phyloP scores from a whole-genome alignment of 2,888 invertebrate species.

The Plebejus argus region DNA sequence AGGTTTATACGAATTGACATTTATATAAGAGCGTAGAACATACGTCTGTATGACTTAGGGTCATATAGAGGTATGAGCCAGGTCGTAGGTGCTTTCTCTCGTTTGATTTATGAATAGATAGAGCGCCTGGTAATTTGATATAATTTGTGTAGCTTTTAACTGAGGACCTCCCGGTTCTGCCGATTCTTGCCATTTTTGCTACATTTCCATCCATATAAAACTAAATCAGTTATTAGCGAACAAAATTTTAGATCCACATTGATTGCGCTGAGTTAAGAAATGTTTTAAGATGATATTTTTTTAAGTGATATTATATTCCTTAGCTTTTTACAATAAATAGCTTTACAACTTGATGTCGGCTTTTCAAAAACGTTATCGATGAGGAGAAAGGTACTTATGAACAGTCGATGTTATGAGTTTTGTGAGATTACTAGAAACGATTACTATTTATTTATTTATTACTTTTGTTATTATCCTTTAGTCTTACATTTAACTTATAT shows the following conservation, averaged over 20 bases:
- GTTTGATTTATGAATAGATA: conserved; percentile 69
- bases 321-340: conserved; percentile 73
- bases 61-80: conserved; percentile 70
- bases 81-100: conserved; percentile 71
- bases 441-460: conserved; percentile 49
- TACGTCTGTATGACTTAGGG: conserved; percentile 69
- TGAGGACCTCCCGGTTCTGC: conserved; percentile 55
- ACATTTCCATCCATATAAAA: conserved; percentile 74
- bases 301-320: conserved; percentile 68
- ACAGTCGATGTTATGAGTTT: conserved; percentile 71
- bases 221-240: conserved; percentile 60
- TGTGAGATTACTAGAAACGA: conserved; percentile 52
- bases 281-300: conserved; percentile 66
- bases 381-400: conserved; percentile 77
- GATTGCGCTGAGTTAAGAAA: conserved; percentile 63
- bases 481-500: conserved; percentile 37
- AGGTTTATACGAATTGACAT: conserved; percentile 47
- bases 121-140: conserved; percentile 66
- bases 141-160: conserved; percentile 68
- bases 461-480: conserved; percentile 47
- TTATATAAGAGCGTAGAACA: conserved; percentile 58
- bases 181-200: conserved; percentile 74
- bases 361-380: conserved; percentile 77
- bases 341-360: conserved; percentile 78
- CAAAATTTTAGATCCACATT: conserved; percentile 63